Percentiles rank a stretch among this genome's conserved stretches.
phyloP scores from a whole-genome alignment of 2,888 invertebrate genomes.

The Rhopalosiphum nymphaeae region DNA sequence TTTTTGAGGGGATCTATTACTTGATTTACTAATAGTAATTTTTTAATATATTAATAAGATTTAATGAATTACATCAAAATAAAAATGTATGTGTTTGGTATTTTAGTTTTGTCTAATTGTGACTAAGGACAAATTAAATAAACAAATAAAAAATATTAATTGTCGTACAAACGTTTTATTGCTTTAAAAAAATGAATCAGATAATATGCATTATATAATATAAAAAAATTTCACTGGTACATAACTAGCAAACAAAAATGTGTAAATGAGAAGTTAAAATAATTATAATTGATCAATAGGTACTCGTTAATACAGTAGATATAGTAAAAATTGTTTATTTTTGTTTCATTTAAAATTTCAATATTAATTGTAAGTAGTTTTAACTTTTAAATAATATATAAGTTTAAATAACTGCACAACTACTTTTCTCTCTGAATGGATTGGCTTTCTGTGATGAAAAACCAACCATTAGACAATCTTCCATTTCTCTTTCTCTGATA shows the following conservation, averaged over 20 bases:
- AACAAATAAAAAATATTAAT: background rate
- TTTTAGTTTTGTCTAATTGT: background rate
- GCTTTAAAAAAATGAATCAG: constrained; percentile 18
- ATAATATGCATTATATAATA: background rate
- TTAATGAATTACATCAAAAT: background rate
- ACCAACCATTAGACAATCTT: constrained; percentile 92
- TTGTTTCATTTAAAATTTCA: background rate
- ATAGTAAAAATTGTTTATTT: constrained; percentile 2
- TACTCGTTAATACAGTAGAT: background rate
- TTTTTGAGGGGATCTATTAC: background rate
- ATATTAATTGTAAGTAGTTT: background rate
- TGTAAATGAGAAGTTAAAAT: background rate
- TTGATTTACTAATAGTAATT: background rate
- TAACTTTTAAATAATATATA: constrained; percentile 18
- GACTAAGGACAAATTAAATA: background rate
- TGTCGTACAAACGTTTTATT: constrained; percentile 40
- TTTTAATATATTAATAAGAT: background rate
- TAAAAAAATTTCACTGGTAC: background rate
- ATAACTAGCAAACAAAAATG: constrained; percentile 12
- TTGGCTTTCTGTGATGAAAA: constrained; percentile 95
- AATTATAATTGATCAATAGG: constrained; percentile 31
- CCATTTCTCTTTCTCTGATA: constrained; percentile 90
- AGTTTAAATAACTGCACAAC: constrained; percentile 84
- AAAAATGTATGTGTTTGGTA: background rate
- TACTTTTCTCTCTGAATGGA: constrained; percentile 94